These are phyloP conservation scores for Horisme vitalbata DNA, from an alignment of 2,888 invertebrate genomes.

Conservation along the genomic window DNA sequence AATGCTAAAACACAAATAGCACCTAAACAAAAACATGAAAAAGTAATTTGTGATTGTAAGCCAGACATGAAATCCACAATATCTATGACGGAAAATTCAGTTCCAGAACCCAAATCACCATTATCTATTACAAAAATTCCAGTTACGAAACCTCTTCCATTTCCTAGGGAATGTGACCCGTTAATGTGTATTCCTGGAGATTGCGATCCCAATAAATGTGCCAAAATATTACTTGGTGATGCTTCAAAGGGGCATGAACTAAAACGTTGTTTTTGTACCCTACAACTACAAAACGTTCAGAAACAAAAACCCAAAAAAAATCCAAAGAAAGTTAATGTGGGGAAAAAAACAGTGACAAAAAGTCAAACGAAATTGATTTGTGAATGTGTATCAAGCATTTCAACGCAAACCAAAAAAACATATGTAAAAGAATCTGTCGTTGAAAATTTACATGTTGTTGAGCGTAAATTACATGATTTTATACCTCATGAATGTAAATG, in stretches of 20 bases:
- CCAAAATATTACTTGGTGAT: too few species aligned
- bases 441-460: background rate
- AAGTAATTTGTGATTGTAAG: background rate
- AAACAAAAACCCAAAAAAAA: background rate
- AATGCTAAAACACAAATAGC: constrained; percentile 4
- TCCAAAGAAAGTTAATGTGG: background rate
- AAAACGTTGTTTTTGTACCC: constrained; percentile 24
- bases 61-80: too few species aligned
- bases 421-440: too few species aligned
- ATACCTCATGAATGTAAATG: constrained; percentile 35
- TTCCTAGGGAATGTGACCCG: background rate
- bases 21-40: constrained; percentile 1
- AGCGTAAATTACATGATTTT: constrained; percentile 25
- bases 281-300: constrained; percentile 1
- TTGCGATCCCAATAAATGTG: too few species aligned
- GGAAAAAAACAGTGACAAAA: background rate
- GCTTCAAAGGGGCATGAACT: constrained; percentile 13
- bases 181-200: too few species aligned
- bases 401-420: constrained; percentile 15
- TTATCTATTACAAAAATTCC: too few species aligned
- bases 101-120: background rate
- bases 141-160: too few species aligned
- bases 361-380: constrained; percentile 4
- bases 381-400: constrained; percentile 9
- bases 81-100: too few species aligned